Percentiles rank a stretch among this genome's conserved stretches.
Evolutionary conservation across 92 coral and sea anemone genomes (phyloP).

Genomic region (Epizoanthus rinbou): DNA sequence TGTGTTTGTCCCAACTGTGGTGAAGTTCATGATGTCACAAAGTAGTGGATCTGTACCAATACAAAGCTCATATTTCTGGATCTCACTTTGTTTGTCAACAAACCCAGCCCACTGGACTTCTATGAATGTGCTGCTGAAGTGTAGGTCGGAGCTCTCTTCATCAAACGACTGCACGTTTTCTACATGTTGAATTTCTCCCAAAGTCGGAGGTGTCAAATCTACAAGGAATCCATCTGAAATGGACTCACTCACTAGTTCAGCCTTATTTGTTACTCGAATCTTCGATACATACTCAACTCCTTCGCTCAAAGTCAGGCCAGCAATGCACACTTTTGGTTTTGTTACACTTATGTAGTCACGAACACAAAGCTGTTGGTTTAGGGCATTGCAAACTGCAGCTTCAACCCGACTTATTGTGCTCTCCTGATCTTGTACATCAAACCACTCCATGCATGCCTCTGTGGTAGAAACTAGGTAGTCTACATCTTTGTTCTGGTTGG

Average conservation of each 20-base stretch:
- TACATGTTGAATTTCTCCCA: background rate
- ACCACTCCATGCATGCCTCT: conserved; percentile 50
- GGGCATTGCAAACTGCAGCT: conserved; percentile 59
- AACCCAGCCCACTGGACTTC: conserved; percentile 66
- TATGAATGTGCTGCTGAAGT: conserved; percentile 50
- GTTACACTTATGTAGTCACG: conserved; percentile 49
- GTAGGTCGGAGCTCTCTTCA: too few relatives aligned
- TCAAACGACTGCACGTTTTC: background rate
- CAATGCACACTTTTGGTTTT: conserved; percentile 42
- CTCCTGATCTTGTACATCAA: conserved; percentile 49
- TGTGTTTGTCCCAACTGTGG: conserved; percentile 42
- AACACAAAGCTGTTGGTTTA: conserved; percentile 54
- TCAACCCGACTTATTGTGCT: conserved; percentile 58
- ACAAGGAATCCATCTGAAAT: conserved; percentile 64
- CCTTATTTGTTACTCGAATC: conserved; percentile 70
- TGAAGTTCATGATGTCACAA: conserved; percentile 64
- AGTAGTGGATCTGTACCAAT: conserved; percentile 64
- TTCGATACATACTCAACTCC: conserved; percentile 54
- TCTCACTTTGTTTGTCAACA: conserved; percentile 66
- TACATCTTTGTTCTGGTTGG: conserved; percentile 19
- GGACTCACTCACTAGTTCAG: conserved; percentile 59
- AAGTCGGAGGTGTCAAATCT: conserved; percentile 67
- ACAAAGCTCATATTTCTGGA: conserved; percentile 52
- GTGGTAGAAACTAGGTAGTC: conserved; percentile 49
- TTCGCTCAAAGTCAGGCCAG: conserved; percentile 54